phyloP scores from a whole-genome alignment of 2,797 vertebrate genomes.

The Gobionotothen gibberifrons region DNA sequence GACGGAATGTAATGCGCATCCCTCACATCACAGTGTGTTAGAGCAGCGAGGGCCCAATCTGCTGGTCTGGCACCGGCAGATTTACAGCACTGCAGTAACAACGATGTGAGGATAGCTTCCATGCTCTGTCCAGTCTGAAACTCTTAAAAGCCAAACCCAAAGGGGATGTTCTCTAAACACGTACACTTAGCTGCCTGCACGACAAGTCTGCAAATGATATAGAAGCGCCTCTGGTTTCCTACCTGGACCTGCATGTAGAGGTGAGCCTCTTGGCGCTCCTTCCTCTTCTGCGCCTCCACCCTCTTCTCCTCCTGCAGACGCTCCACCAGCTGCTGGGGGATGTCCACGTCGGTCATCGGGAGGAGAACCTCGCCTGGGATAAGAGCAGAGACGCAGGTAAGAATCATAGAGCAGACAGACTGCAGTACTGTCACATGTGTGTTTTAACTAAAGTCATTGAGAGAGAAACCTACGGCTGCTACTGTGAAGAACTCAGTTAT shows the following conservation, averaged over 20 bases:
- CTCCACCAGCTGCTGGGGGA: slow-evolving; percentile 97
- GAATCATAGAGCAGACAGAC: neutral
- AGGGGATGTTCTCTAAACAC: neutral
- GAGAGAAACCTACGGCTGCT: neutral
- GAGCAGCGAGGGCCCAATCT: neutral
- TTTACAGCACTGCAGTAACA: neutral
- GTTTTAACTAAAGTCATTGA: neutral
- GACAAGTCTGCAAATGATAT: neutral
- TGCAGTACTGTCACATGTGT: neutral
- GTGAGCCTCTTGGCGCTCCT: slow-evolving; percentile 98
- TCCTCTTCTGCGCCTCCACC: slow-evolving; percentile 98
- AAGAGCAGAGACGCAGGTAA: neutral
- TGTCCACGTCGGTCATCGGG: slow-evolving; percentile 96
- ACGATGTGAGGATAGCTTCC: neutral
- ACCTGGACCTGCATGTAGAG: slow-evolving; percentile 96
- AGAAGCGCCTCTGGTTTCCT: slow-evolving; percentile 19
- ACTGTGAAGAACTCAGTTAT: neutral
- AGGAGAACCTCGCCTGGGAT: slow-evolving; percentile 93
- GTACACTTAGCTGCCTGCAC: no score
- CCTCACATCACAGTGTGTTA: neutral
- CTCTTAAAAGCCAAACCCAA: neutral
- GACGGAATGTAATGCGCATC: neutral
- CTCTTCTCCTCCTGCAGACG: slow-evolving; percentile 97
- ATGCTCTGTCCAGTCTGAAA: neutral
- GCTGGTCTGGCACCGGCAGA: neutral